Base-by-base conservation (phyloP, 2,888 invertebrate species). In the Melieria crassipennis region DNA sequence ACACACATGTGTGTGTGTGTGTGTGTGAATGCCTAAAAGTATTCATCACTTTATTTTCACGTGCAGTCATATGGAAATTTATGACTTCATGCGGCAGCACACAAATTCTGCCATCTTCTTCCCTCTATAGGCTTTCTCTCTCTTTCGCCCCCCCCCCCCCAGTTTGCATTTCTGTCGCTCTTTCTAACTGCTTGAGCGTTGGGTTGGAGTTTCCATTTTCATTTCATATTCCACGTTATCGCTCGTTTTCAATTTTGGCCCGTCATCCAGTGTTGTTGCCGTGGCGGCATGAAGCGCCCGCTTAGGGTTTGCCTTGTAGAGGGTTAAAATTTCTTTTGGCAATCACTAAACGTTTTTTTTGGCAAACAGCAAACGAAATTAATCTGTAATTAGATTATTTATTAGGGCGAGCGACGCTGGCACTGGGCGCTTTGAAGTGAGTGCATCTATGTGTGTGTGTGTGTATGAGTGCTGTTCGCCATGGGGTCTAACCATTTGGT, bases 41-140 rank as follows among this genome's bases (percentile, higher is more conserved):
- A 80, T 80, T 79, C 81, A 79, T 81, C 80, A 80, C 78, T 80
- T 80, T 79, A 81, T 81, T 81, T 80, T 78, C 78, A 80, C 79
- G 81, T 79, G 79, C 78, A 79, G 80, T 78, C 79, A 79, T 79
- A 80, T 79, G 75, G 75, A 78, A 81, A 80, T 81, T 80, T 81
- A 81, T 81, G 81, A 81, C 81, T 78, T 75, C 73, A 71, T 77
- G 69, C 75, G 71, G 64, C 57, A 16, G 9, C 57, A 57, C 57
- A 52, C n/a, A 30, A 30, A 30, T 2, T 30, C 30, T 30, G 30
- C 30, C 30, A 30, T 30, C 30, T 30, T 30, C 30, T 30, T 30
- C 30, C 30, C 30, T 30, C 30, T 30, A 30, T 30, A 30, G 30
- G 30, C 30, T 30, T 30, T 30, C 30, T 30, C 30, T 30, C 30